Evolutionary conservation across 2,113 vertebrate genomes (phyloP), one percentile per base, ranked within the genome.

Genomic region (Callospermophilus lateralis): DNA sequence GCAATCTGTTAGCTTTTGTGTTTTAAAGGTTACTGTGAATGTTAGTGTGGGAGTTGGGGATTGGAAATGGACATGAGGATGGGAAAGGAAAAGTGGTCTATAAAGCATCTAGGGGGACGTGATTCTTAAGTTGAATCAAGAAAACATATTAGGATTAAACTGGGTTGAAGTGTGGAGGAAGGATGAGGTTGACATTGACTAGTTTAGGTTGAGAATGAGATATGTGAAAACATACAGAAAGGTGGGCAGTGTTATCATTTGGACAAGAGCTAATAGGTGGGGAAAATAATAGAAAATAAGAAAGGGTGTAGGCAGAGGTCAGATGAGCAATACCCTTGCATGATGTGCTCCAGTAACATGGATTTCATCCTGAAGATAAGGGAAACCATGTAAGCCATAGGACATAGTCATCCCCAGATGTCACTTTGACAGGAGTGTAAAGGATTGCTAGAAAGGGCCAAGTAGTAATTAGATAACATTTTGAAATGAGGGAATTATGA

Each of bases 171-270:
- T 89, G 53, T 32, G 2, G 10, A 79, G 17, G 22, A 72, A 92
- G 51, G 26, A 22, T 72, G 45, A 45, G 45, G 45, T 45, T 45
- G 8, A 45, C 45, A 45, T 45, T 45, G 45, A 45, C 45, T 45
- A 77, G 81, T 83, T 84, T 81, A 89, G 10, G 34, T 70, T 88
- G 32, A 94, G 12, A 26, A 91, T 94, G 85, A 48, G 68, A 51
- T 30, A 12, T 22, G 19, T 61, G 24, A 63, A 86, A 28, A 48
- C 13, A 39, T 20, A n/a, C 6, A n/a, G 16, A 73, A 68, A 45
- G 6, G 10, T 58, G 30, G 24, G 4, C 20, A 83, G 19, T 76
- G 19, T 22, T 10, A 84, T 32, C 34, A 53, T 79, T 39, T 79
- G 22, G 48, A 51, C 30, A 80, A 61, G 1, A 61, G 17, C 13